Evolutionary conservation across 2,888 invertebrate species (phyloP), one percentile per base, ranked within the genome.

Genomic region (Camponotus fellah): DNA sequence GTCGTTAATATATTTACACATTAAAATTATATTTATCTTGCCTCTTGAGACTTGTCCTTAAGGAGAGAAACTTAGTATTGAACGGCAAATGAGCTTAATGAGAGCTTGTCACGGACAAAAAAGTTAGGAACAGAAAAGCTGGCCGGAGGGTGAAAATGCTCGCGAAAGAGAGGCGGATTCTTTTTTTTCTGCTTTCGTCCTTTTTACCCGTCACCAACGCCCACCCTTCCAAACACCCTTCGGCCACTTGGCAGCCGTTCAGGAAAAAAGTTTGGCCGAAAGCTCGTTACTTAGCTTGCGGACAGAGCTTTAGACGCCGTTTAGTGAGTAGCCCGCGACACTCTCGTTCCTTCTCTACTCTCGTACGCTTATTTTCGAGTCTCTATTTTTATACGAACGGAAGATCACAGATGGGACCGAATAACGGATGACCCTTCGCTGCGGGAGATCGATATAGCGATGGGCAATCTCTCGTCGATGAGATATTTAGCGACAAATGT

Each of bases 211-310:
- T 79, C 80, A 53, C 74, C 77, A 66, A n/a, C 83, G 46, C 53
- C 60, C 58, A 76, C 72, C 81, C 86, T 82, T 82, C 86, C 85
- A 82, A 88, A 89, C 85, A 80, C 74, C 81, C 66, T 88, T 85
- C 87, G 89, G 89, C 91, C 92, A 92, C 92, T 93, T 92, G 92
- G 92, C 92, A 92, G 86, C 87, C 89, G 92, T 92, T 92, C 92
- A 91, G 91, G 86, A 88, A 89, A 91, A 92, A 93, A 91, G 88
- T 92, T 91, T 90, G 86, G 89, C 89, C 89, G 87, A 92, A 92
- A 92, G 92, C 92, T 92, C 92, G 92, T 93, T 92, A 92, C 91
- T 93, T 92, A 91, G 90, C 89, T 90, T 87, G 91, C 91, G 91
- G 91, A 88, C 92, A 92, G 89, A 91, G 90, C 91, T 92, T 91